phyloP scores from a whole-genome alignment of 2,113 vertebrate genomes.

The Vanacampus margaritifer region DNA sequence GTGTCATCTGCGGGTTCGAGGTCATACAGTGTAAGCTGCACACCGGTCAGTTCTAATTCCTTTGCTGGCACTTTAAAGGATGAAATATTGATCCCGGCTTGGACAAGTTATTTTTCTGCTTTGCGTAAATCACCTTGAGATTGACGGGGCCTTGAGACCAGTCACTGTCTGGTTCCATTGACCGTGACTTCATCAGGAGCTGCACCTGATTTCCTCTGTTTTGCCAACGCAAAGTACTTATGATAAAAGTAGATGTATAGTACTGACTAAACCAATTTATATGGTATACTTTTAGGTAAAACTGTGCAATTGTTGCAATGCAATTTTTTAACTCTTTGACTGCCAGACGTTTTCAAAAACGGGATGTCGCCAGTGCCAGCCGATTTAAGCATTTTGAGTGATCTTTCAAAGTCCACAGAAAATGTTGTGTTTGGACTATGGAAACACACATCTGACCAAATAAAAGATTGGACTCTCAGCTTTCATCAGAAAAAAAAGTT shows the following conservation, averaged over 20 bases:
- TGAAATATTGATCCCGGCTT: slow-evolving; percentile 60
- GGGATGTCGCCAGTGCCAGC: too few species aligned
- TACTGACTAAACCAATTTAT: not conserved
- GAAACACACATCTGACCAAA: too few species aligned
- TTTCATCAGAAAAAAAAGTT: too few species aligned
- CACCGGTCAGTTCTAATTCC: slow-evolving; percentile 37
- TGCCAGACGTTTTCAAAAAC: too few species aligned
- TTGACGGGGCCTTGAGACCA: slow-evolving; percentile 31
- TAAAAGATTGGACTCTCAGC: too few species aligned
- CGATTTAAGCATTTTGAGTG: too few species aligned
- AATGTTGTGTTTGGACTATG: too few species aligned
- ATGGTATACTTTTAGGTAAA: too few species aligned
- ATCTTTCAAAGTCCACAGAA: too few species aligned
- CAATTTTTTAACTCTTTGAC: too few species aligned
- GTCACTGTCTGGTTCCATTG: slow-evolving; percentile 22
- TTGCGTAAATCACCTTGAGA: slow-evolving; percentile 57
- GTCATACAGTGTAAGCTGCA: slow-evolving; percentile 14
- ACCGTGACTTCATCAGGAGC: slow-evolving; percentile 38
- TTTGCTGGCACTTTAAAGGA: slow-evolving; percentile 57
- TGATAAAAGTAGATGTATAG: not conserved
- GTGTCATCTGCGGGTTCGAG: not conserved
- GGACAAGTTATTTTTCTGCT: slow-evolving; percentile 49
- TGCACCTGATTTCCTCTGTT: not conserved
- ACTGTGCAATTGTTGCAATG: too few species aligned
- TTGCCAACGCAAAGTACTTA: slow-evolving; percentile 1